A percentile compares a stretch with the other conserved stretches of the same genome.
Conservation (phyloP, 2,113 vertebrate species). For the Uria lomvia region DNA sequence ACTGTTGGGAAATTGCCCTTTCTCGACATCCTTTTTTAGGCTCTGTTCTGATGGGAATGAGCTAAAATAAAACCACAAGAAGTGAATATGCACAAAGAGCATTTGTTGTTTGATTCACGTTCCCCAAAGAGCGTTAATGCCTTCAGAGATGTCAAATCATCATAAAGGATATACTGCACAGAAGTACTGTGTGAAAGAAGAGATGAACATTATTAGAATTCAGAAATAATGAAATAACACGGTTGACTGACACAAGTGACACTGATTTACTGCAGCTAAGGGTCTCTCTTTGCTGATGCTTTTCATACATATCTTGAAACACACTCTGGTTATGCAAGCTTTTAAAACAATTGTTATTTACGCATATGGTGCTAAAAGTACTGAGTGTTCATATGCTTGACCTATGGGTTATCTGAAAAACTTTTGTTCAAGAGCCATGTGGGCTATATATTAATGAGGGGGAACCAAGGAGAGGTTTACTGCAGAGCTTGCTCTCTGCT, state of each 20-base stretch:
- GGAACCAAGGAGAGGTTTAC: background rate
- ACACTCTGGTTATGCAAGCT: background rate
- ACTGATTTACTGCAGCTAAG: background rate
- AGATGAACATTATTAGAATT: background rate
- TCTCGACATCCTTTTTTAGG: background rate
- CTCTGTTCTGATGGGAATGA: background rate
- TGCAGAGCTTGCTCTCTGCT: background rate
- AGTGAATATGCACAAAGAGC: background rate
- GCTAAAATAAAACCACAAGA: background rate
- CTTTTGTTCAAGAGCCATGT: background rate
- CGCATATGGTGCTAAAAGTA: background rate
- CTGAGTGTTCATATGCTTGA: background rate
- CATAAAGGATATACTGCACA: background rate
- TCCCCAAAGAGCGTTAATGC: background rate
- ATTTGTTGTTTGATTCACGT: background rate
- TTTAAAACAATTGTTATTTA: background rate
- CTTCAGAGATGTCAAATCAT: background rate
- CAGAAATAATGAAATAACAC: constrained; percentile 2
- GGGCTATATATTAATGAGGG: background rate
- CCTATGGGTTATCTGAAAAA: background rate
- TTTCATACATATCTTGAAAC: background rate
- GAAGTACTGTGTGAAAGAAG: background rate
- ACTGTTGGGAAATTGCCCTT: background rate
- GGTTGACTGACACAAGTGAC: background rate
- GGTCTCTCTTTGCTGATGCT: background rate